Base-by-base conservation (phyloP, 92 coral and sea anemone genomes). In the Phenganax stokvisi region DNA sequence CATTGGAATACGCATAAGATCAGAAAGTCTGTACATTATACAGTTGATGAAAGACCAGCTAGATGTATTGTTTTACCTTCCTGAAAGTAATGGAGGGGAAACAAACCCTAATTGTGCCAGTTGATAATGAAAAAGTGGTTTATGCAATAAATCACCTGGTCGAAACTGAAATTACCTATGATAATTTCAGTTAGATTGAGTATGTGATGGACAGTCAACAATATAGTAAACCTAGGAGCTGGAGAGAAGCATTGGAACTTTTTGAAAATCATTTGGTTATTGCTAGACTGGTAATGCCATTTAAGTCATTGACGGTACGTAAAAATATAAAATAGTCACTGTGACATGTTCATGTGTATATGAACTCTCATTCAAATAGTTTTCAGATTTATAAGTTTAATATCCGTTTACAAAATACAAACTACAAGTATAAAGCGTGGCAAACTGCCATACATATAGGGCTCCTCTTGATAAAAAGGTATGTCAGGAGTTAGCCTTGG, bases 1-100 rank as follows among this genome's bases (percentile, higher is more conserved):
- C 73, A 68, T 51, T 68, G 73, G 73, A 68, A 68, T 68, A n/a
- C 73, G 3, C 73, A 68, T 68, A 68, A 68, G n/a, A 68, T 68
- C 12, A 68, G 73, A 25, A 68, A 68, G 73, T 68, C 54, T 10
- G 25, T 11, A 9, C 51, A 68, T 25, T 68, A 25, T 7, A 68
- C 73, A 68, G 73, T 68, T 68, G 73, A 68, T 68, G 73, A 51
- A 7, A 68, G 73, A 25, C 73, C 73, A 58, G 16, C 8, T 6
- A 68, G 51, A 68, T 68, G 73, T 68, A 10, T 68, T 68, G 27
- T 68, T n/a, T 25, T 68, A 20, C n/a, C 73, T 68, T 7, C 73
- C 73, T 7, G 73, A 68, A 68, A 25, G 73, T 25, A 68, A 68
- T 27, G 73, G 73, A 7, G 73, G 73, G 27, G 73, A 68, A 68